A percentile compares a stretch with the other conserved stretches of the same genome.
Conservation (phyloP, 2,888 invertebrate species). For the Parnassius apollo region DNA sequence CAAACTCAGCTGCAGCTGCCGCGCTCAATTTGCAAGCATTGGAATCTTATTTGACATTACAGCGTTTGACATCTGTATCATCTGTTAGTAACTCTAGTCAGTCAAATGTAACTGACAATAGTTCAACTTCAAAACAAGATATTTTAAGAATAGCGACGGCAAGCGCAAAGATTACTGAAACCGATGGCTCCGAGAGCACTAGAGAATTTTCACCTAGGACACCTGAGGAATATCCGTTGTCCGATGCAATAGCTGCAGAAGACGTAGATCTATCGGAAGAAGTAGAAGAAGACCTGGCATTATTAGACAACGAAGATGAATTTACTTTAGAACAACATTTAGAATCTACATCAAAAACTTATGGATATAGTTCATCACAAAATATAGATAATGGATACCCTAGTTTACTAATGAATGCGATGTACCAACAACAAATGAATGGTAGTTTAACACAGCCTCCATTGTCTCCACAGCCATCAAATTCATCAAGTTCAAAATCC, state of each 20-base stretch:
- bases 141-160: constrained; percentile 84
- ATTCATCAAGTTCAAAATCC: constrained; percentile 66
- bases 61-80: constrained; percentile 87
- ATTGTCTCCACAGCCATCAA: constrained; percentile 68
- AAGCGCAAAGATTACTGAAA: constrained; percentile 75
- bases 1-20: constrained; percentile 91
- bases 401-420: constrained; percentile 85
- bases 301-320: constrained; percentile 88
- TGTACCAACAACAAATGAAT: constrained; percentile 82
- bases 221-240: constrained; percentile 73
- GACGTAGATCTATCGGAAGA: constrained; percentile 86
- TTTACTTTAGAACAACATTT: constrained; percentile 82
- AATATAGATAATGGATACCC: constrained; percentile 86
- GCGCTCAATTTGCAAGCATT: constrained; percentile 92
- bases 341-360: constrained; percentile 70
- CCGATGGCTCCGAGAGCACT: constrained; percentile 61
- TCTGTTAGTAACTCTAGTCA: constrained; percentile 68
- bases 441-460: constrained; percentile 72
- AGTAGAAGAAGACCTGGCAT: constrained; percentile 87
- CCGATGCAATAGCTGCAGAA: constrained; percentile 79
- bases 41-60: constrained; percentile 91
- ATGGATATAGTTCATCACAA: constrained; percentile 73
- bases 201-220: constrained; percentile 72
- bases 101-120: constrained; percentile 56
- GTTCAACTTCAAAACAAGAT: constrained; percentile 82